Conservation (phyloP, 2,888 invertebrate species). For the Rotaria sp. region DNA sequence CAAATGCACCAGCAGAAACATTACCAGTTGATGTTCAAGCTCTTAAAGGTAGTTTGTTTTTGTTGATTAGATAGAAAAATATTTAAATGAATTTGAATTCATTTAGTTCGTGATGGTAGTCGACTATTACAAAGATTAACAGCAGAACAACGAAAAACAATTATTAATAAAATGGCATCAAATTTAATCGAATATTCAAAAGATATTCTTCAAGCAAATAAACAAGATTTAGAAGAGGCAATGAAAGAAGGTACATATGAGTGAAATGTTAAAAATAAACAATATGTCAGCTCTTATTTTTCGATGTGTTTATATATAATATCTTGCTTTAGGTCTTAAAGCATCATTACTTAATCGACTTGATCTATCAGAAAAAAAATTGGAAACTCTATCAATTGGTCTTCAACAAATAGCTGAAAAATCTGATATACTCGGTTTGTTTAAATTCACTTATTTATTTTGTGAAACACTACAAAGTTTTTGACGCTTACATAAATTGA, state of each 20-base stretch:
- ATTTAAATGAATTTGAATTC: background rate
- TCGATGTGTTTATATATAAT: background rate
- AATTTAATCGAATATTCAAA: constrained; percentile 72
- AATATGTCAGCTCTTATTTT: background rate
- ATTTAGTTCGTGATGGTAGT: constrained; percentile 78
- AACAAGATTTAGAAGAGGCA: constrained; percentile 76
- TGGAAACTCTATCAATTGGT: constrained; percentile 76
- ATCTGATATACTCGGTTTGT: constrained; percentile 61
- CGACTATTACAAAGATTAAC: constrained; percentile 71
- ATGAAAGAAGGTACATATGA: constrained; percentile 61
- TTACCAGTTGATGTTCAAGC: constrained; percentile 35
- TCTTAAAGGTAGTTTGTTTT: background rate
- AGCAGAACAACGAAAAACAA: constrained; percentile 73
- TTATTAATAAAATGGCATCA: constrained; percentile 79
- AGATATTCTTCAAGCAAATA: constrained; percentile 79
- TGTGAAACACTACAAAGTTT: too few relatives aligned
- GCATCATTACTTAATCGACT: constrained; percentile 75
- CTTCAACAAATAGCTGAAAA: constrained; percentile 84
- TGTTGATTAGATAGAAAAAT: background rate
- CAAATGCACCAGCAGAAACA: constrained; percentile 56
- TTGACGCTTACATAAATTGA: too few relatives aligned
- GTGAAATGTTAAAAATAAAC: too few relatives aligned
- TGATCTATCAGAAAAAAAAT: constrained; percentile 73
- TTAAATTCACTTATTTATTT: constrained; percentile 41
- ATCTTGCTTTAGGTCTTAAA: constrained; percentile 62